Base-by-base conservation (phyloP, 2,888 invertebrate genomes). In the Serripes groenlandicus region DNA sequence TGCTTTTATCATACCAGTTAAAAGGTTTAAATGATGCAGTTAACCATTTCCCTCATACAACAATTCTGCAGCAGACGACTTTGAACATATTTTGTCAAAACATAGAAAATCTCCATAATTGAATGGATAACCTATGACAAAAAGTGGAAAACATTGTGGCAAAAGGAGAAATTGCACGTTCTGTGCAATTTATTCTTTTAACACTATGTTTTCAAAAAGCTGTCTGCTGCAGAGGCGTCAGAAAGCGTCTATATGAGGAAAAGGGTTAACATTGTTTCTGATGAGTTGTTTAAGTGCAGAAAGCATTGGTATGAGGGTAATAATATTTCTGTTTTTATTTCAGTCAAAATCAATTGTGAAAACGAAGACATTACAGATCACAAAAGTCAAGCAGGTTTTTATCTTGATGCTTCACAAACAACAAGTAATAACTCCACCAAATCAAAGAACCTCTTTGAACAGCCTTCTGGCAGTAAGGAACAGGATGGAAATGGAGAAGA, bases 301-400 rank as follows among this genome's bases (percentile, higher is more conserved):
- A n/a, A n/a, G n/a, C n/a, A n/a, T n/a, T n/a, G n/a, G n/a, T n/a
- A n/a, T n/a, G n/a, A n/a, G n/a, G n/a, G n/a, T n/a, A n/a, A n/a
- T 42, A 42, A 15, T 11, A 49, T 49, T 49, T 5, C 21, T 49
- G 3, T 49, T 2, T 49, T 21, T 49, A 49, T 49, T 49, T 21
- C 49, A 49, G 49, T 21, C 1, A 49, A 5, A 49, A 49, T 49
- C 15, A 49, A 21, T 49, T 15, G 15, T 49, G 49, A 49, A 21
- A 49, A 49, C 7, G 49, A 49, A 49, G 49, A 49, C 21, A 49
- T 97, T 62, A 97, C 97, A 0, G 96, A 97, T 93, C 97, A 97
- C 93, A 83, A 85, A 11, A 75, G 80, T 30, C 81, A 87, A 5
- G 76, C 77, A 23, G 72, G 64, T 26, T 62, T 62, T 62, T 32